Evolutionary conservation across 2,888 invertebrate genomes (phyloP).

Genomic region (Eilema caniola): DNA sequence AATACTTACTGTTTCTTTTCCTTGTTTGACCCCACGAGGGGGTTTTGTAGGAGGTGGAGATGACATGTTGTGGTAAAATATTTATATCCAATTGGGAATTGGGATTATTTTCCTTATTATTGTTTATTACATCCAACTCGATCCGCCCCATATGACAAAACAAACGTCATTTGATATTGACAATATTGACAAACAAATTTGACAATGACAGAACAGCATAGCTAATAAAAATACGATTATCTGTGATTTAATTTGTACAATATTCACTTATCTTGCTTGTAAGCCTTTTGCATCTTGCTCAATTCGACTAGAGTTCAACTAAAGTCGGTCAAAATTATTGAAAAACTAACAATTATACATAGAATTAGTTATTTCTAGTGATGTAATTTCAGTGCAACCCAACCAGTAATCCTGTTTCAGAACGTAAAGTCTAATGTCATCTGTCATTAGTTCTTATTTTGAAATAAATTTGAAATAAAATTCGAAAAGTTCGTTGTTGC

Average conservation of each 20-base stretch:
- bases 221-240: too few relatives aligned
- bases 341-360: too few relatives aligned
- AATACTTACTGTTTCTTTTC: slow-evolving; percentile 92
- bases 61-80: slow-evolving; percentile 77
- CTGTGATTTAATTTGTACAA: too few relatives aligned
- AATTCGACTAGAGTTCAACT: too few relatives aligned
- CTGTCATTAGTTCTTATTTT: not conserved
- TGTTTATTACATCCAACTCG: slow-evolving; percentile 17
- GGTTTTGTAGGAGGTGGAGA: slow-evolving; percentile 93
- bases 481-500: slow-evolving; percentile 37
- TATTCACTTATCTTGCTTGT: too few relatives aligned
- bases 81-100: slow-evolving; percentile 5
- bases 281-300: too few relatives aligned
- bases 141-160: slow-evolving; percentile 32
- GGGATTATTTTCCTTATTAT: slow-evolving; percentile 39
- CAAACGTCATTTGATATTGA: slow-evolving; percentile 15
- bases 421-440: not conserved
- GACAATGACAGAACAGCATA: not conserved
- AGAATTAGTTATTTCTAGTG: too few relatives aligned
- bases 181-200: slow-evolving; percentile 19
- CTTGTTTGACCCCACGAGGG: slow-evolving; percentile 94
- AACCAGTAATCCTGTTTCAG: not conserved
- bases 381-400: not conserved
- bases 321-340: too few relatives aligned
- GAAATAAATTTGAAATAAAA: slow-evolving; percentile 32